Base-by-base conservation (phyloP, 2,888 invertebrate species). In the Microplitis deprimator region DNA sequence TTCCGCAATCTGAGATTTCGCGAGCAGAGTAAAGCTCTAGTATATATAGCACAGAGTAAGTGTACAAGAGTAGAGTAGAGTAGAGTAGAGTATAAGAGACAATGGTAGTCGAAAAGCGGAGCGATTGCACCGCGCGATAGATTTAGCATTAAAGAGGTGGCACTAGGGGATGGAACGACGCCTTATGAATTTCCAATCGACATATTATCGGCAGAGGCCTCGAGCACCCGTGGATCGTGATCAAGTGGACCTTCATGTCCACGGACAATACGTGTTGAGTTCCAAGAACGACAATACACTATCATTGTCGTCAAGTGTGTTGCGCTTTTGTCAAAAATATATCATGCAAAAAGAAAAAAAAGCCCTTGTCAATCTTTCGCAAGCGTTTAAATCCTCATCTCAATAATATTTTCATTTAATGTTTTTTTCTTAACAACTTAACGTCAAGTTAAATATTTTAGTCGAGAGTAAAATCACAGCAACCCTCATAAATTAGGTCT, bases 171-270 rank as follows among this genome's bases (percentile, higher is more conserved):
- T 81, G 82, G 84, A 82, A 81, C 84, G 84, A 65, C 29, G 87
- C 79, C 80, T 81, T 88, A 88, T 89, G 89, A 89, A 89, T 89
- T 89, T 89, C 71, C 89, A 89, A 89, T 89, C 89, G 89, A 88
- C 88, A 86, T 88, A 89, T 89, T 89, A 89, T 89, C 89, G 84
- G 84, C 83, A 79, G 79, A 81, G 76, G 74, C 84, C 87, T 79
- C 84, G 86, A 88, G 82, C 82, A 84, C 84, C 82, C 73, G 81
- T 87, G 88, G 88, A 89, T 90, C 89, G 89, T 89, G 89, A 90
- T 89, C 89, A 90, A 90, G 89, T 89, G 89, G 89, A 86, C 87
- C 88, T 87, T 88, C 87, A 88, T 86, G 88, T 84, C 85, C 86
- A 87, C 77, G 87, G 87, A 89, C 89, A 89, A 89, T 88, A 87